Base-by-base conservation (phyloP, 2,113 vertebrate species). In the Sula dactylatra region DNA sequence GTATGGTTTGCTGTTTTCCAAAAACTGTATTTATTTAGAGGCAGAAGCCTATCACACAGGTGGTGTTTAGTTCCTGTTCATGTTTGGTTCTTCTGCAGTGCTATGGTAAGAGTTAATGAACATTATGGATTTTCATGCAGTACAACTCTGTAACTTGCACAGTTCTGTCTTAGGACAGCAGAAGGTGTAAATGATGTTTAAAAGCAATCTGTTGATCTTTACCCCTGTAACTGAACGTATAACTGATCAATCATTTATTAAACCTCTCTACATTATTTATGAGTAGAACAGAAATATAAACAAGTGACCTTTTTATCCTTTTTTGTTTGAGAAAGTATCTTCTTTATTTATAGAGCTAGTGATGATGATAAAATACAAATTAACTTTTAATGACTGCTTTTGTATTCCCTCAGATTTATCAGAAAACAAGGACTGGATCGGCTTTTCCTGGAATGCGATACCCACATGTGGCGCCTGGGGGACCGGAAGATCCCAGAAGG, bases 401-500 rank as follows among this genome's bases (percentile, higher is more conserved):
- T 85, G 71, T 20, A 38, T 44, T 76, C 70, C 80, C 52, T 61
- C 91, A 99, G 99, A 81, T 99, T 99, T 88, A 99, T 99, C 96
- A 98, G 99, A 40, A 99, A 99, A 36, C 99, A 99, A 76, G 99
- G 99, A 13, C 98, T 99, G 93, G 99, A 99, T 66, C 98, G 99
- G 52, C 99, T 99, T 11, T 99, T 99, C 98, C 98, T 98, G 55
- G 99, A 99, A 97, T 99, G 99, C 0, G 99, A 99, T 19, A 99
- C 99, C 1, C 99, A 99, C 98, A 99, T 99, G 99, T 99, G 99
- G 99, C 98, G 99, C 72, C 98, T 99, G 44, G 99, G 99, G 2
- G 99, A 99, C 96, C 98, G 99, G 61, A 99, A 98, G 94, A 99
- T 99, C 97, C 99, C 99, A 0, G 99, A 99, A 59, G 99, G 99